Percentiles rank a stretch among this genome's conserved stretches.
Conservation (phyloP, 1,140 invertebrate genomes). For the Pararge aegeria region DNA sequence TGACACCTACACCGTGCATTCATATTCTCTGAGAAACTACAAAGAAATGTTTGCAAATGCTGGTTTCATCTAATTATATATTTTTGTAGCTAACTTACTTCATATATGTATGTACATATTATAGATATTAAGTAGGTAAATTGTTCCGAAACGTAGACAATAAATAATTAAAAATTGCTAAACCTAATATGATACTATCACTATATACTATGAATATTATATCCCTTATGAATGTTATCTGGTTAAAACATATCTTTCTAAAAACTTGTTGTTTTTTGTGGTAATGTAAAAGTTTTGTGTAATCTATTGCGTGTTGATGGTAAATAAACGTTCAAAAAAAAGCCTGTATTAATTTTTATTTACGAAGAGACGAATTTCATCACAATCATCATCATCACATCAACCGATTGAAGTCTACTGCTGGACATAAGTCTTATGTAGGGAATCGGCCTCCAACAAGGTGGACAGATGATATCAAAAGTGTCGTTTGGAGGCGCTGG, state of each 20-base stretch:
- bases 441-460: too few relatives aligned
- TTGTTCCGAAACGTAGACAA: constrained; percentile 16
- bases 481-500: too few relatives aligned
- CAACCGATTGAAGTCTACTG: too few relatives aligned
- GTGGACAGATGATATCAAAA: too few relatives aligned
- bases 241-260: constrained; percentile 26
- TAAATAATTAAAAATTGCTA: constrained; percentile 12
- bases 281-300: constrained; percentile 38
- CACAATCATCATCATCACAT: too few relatives aligned
- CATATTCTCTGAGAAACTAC: too few relatives aligned
- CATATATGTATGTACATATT: not conserved
- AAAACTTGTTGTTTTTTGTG: constrained; percentile 46
- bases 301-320: constrained; percentile 65
- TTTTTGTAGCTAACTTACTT: too few relatives aligned
- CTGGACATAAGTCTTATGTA: too few relatives aligned
- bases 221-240: constrained; percentile 21
- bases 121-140: not conserved
- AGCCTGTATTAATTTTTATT: not conserved
- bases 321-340: constrained; percentile 69
- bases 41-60: too few relatives aligned
- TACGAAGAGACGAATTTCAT: not conserved
- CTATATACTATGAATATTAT: not conserved
- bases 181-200: not conserved
- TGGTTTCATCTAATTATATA: too few relatives aligned
- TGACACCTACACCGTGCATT: too few relatives aligned